Evolutionary conservation across 2,888 invertebrate species (phyloP).

Genomic region (Megamerina dolium): DNA sequence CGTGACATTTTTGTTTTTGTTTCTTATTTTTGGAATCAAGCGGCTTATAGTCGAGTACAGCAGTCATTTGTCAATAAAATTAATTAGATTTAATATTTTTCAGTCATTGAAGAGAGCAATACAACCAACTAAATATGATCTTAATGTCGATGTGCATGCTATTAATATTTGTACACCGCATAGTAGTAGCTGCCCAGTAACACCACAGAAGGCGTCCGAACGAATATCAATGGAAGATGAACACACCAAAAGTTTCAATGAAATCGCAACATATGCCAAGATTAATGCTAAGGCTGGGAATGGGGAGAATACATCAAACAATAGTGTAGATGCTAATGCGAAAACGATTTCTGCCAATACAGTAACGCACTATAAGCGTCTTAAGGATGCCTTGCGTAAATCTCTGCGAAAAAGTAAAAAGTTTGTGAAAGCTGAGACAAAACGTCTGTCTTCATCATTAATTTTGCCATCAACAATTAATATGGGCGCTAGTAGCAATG

Average conservation of each 20-base stretch:
- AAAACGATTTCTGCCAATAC: background rate
- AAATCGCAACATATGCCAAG: slow-evolving; percentile 1
- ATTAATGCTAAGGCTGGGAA: no score
- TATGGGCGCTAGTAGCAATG: background rate
- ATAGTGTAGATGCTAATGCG: slow-evolving; percentile 11
- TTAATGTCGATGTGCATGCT: no score
- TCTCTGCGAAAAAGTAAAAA: slow-evolving; percentile 42
- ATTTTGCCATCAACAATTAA: slow-evolving; percentile 14
- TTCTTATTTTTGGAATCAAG: no score
- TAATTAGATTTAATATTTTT: no score
- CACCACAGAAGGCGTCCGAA: slow-evolving; percentile 23
- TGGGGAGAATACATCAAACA: no score
- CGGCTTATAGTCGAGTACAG: no score
- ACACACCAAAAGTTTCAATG: slow-evolving; percentile 15
- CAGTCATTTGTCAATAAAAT: no score
- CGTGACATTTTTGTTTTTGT: no score
- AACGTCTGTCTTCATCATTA: slow-evolving; percentile 30
- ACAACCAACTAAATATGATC: no score
- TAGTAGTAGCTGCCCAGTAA: slow-evolving; percentile 31
- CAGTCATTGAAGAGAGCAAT: no score
- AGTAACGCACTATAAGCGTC: slow-evolving; percentile 33
- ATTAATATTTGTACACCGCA: no score
- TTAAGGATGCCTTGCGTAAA: slow-evolving; percentile 40
- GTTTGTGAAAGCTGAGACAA: slow-evolving; percentile 35
- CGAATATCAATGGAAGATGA: background rate